These are phyloP conservation scores for Taurulus bubalis DNA, from an alignment of 2,113 vertebrate genomes.

Conservation along the genomic window DNA sequence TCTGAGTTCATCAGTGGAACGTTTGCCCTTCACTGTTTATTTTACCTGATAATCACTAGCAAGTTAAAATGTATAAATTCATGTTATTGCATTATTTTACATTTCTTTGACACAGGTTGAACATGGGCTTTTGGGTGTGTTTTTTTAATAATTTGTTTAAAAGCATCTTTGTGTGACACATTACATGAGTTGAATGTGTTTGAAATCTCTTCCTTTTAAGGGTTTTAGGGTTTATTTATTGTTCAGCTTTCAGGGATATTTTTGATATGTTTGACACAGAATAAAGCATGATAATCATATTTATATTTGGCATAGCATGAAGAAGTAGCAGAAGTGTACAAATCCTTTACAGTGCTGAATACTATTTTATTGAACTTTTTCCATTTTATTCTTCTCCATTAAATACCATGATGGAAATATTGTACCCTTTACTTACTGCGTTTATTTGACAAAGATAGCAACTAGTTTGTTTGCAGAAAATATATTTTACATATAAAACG, in stretches of 20 bases:
- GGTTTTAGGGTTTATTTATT: constrained; percentile 43
- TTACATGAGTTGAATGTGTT: constrained; percentile 14
- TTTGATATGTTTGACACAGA: constrained; percentile 9
- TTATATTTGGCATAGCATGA: not conserved
- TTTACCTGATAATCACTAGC: not conserved
- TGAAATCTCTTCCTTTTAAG: constrained; percentile 19
- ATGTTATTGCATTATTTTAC: not conserved
- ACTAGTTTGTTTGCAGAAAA: not conserved
- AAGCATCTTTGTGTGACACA: not conserved
- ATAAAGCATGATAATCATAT: not conserved
- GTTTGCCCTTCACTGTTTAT: constrained; percentile 21
- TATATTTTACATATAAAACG: no score
- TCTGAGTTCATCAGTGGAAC: constrained; percentile 42
- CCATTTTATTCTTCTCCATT: not conserved
- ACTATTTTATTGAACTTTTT: not conserved
- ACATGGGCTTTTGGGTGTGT: not conserved
- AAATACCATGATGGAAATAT: not conserved
- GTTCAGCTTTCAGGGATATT: constrained; percentile 1
- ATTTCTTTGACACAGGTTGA: no score
- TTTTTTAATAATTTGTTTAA: constrained; percentile 30
- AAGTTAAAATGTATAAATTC: not conserved
- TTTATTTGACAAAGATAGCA: not conserved
- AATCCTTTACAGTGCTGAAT: no score
- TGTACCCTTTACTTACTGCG: not conserved
- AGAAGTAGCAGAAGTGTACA: not conserved